Evolutionary conservation across 2,113 vertebrate genomes (phyloP), one percentile per base, ranked within the genome.

Genomic region (Melanostigma gelatinosum): DNA sequence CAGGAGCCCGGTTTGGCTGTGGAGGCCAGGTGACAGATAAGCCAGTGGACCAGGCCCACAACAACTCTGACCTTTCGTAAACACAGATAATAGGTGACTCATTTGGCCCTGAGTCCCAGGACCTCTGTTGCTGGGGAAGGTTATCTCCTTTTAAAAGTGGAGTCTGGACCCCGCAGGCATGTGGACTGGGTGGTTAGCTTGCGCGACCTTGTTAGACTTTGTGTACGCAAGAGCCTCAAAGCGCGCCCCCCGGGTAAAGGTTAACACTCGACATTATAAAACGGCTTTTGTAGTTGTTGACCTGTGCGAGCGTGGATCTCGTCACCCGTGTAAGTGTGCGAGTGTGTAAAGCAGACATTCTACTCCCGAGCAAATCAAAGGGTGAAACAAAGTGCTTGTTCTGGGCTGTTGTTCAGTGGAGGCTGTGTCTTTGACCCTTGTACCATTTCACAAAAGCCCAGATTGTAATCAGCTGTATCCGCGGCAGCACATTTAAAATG

Each of bases 81-180:
- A 92, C 88, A 89, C 63, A 84, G 84, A 88, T 92, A 91, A 91
- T 88, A 67, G n/a, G 83, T 87, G 85, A 91, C 90, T 93, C 80
- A 89, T 85, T 82, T 36, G 7, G 52, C 52, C 63, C 75, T 46
- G 75, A 65, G 80, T 88, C 82, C 75, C 82, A 79, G 88, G 86
- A 87, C 85, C 89, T 83, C 79, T 87, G 63, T 83, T 91, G 82
- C 84, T 87, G 22, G 34, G 75, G 73, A 50, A 87, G 88, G 91
- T 93, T 94, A 93, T 93, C 92, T 93, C 68, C 73, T 46, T 55
- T 80, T 64, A 46, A 76, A 85, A 87, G 68, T 81, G 77, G 84
- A 89, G 82, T 82, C 78, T 82, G 75, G 79, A 86, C 74, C 88
- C 87, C 8, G 70, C 73, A 86, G 87, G 85, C 90, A 90, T 90